These are phyloP conservation scores for Ctena decussata DNA, from an alignment of 2,888 invertebrate species.

Conservation along the genomic window DNA sequence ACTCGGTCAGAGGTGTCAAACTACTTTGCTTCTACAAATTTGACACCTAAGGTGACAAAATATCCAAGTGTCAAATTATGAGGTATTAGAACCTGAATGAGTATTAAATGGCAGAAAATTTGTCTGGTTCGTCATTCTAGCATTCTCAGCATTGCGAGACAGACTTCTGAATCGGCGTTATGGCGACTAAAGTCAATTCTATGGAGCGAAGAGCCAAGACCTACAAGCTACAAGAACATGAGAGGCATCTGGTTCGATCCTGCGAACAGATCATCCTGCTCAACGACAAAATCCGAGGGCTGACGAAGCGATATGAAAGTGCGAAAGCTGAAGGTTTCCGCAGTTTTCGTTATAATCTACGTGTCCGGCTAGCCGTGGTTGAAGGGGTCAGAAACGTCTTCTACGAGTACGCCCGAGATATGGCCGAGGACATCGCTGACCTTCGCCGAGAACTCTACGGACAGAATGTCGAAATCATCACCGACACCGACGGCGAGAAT, in stretches of 20 bases:
- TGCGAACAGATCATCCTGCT: conserved; percentile 57
- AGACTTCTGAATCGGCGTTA: not conserved
- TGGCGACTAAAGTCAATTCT: not conserved
- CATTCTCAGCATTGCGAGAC: too few species aligned
- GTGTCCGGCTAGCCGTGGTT: conserved; percentile 53
- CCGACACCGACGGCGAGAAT: conserved; percentile 25
- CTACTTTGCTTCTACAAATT: not conserved
- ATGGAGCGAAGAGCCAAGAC: conserved; percentile 7
- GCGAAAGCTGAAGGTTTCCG: conserved; percentile 51
- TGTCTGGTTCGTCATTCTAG: not conserved
- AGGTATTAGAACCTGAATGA: not conserved
- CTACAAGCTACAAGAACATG: conserved; percentile 22
- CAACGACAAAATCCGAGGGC: conserved; percentile 58
- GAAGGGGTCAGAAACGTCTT: conserved; percentile 62
- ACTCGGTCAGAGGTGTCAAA: not conserved
- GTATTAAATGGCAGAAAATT: not conserved
- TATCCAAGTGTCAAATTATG: not conserved
- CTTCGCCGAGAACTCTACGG: conserved; percentile 56
- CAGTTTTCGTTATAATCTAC: conserved; percentile 55
- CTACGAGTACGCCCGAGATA: conserved; percentile 61
- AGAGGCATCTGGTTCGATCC: conserved; percentile 46
- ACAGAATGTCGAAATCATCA: conserved; percentile 53
- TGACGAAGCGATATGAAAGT: conserved; percentile 46
- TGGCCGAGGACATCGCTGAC: conserved; percentile 59
- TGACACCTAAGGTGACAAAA: conserved; percentile 7